A percentile compares a stretch with the other conserved stretches of the same genome.
Conservation (phyloP, 2,888 invertebrate genomes). For the Oscheius sp. region DNA sequence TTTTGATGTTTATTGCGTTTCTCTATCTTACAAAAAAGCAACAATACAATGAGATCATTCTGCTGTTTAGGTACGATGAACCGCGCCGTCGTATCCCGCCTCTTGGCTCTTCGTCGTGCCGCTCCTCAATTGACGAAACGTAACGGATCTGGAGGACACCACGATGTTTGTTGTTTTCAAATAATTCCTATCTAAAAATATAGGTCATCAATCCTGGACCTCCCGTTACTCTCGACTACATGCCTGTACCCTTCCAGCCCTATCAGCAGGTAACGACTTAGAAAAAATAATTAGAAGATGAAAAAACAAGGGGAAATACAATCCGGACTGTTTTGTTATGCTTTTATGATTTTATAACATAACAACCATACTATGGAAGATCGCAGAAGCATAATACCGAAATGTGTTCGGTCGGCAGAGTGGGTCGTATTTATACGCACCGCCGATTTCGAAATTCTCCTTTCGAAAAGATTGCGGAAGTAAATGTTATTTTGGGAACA, state of each 20-base stretch:
- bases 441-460: background rate
- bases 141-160: conserved; percentile 51
- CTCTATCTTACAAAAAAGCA: too few species aligned
- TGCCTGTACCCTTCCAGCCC: conserved; percentile 63
- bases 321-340: too few species aligned
- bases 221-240: conserved; percentile 59
- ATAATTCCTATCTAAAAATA: background rate
- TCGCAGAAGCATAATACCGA: too few species aligned
- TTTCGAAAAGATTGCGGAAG: background rate
- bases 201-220: conserved; percentile 64
- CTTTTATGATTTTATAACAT: too few species aligned
- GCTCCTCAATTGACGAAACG: conserved; percentile 40
- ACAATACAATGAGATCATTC: too few species aligned
- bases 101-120: conserved; percentile 54
- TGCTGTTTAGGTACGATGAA: conserved; percentile 42
- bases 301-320: too few species aligned
- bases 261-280: conserved; percentile 53
- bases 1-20: too few species aligned
- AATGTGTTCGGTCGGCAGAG: background rate
- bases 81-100: conserved; percentile 50
- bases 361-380: too few species aligned
- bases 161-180: conserved; percentile 40
- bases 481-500: too few species aligned
- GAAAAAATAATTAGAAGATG: background rate
- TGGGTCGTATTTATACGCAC: background rate